Evolutionary conservation across 1,140 invertebrate species (phyloP).

Genomic region (Mya arenaria): DNA sequence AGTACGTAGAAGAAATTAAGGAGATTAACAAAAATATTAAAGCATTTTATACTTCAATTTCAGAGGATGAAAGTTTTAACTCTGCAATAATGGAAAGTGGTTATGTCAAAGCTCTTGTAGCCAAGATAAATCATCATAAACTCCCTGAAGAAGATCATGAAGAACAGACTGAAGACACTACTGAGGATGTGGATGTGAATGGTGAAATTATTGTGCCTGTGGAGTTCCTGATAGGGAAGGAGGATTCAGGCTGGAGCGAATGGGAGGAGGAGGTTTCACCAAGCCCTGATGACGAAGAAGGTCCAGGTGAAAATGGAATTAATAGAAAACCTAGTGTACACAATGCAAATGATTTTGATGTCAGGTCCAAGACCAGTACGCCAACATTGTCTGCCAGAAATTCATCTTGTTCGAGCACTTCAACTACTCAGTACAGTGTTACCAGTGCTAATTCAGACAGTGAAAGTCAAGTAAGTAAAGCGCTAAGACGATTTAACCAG

Average conservation of each 20-base stretch:
- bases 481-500: slow-evolving; percentile 47
- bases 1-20: slow-evolving; percentile 33
- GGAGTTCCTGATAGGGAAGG: neutral
- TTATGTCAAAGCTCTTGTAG: slow-evolving; percentile 49
- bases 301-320: neutral
- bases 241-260: slow-evolving; percentile 44
- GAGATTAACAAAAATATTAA: slow-evolving; percentile 45
- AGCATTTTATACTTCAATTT: slow-evolving; percentile 30
- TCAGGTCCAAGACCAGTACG: neutral
- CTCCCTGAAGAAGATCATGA: neutral
- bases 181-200: neutral
- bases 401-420: slow-evolving; percentile 11
- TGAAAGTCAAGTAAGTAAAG: slow-evolving; percentile 53
- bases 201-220: neutral
- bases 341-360: neutral
- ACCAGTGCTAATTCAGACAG: slow-evolving; percentile 29
- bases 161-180: neutral
- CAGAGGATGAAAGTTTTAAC: slow-evolving; percentile 48
- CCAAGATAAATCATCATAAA: slow-evolving; percentile 46
- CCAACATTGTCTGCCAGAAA: neutral
- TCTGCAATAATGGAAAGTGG: slow-evolving; percentile 49
- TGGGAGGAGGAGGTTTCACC: slow-evolving; percentile 21
- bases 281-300: too few species aligned
- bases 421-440: neutral
- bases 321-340: neutral